These are phyloP conservation scores for Poeciliopsis infans DNA, from an alignment of 2,797 vertebrate species.

Conservation along the genomic window DNA sequence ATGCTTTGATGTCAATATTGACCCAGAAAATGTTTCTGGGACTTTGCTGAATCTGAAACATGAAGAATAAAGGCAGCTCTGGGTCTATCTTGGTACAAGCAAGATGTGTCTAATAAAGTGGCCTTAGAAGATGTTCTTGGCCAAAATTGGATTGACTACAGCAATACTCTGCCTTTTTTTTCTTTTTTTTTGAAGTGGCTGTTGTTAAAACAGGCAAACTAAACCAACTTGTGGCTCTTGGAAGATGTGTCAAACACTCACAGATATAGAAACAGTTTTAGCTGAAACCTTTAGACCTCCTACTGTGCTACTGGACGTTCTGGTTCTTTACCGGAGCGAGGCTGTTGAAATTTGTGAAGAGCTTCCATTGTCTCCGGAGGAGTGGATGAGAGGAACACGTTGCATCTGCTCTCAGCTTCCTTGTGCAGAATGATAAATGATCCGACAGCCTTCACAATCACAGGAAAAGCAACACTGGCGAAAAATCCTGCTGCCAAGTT, in stretches of 20 bases:
- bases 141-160: background rate
- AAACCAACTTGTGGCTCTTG: slow-evolving; percentile 39
- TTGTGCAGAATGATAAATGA: slow-evolving; percentile 13
- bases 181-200: background rate
- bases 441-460: slow-evolving; percentile 30
- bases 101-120: background rate
- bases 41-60: background rate
- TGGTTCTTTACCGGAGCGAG: slow-evolving; percentile 26
- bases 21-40: background rate
- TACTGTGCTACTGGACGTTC: slow-evolving; percentile 25
- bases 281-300: slow-evolving; percentile 39
- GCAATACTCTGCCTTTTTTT: background rate
- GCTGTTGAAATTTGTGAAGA: slow-evolving; percentile 43
- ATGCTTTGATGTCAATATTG: background rate
- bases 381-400: slow-evolving; percentile 21
- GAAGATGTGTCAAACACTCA: slow-evolving; percentile 26
- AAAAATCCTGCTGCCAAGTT: slow-evolving; percentile 29
- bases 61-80: background rate
- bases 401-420: slow-evolving; percentile 22
- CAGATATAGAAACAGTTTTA: slow-evolving; percentile 22
- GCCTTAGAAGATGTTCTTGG: background rate
- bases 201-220: slow-evolving; percentile 1
- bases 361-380: slow-evolving; percentile 34
- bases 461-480: slow-evolving; percentile 7
- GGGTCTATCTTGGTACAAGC: background rate